These are phyloP conservation scores for Cetonia aurata DNA, from an alignment of 2,888 invertebrate species.

Conservation along the genomic window DNA sequence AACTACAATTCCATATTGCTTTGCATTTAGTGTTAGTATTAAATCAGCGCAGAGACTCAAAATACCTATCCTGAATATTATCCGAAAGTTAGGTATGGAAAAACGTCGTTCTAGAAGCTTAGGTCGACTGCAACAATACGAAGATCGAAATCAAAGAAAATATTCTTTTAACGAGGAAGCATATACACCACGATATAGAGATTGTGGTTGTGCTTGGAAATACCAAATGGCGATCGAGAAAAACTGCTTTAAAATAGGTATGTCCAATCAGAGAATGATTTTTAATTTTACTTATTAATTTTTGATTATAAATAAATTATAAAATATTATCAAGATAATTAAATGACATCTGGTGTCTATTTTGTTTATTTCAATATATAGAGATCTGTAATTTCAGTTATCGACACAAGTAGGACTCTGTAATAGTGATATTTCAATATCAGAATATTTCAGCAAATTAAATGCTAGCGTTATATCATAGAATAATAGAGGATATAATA, in stretches of 20 bases:
- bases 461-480: no score
- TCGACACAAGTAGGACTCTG: background rate
- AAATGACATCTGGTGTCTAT: no score
- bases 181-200: conserved; percentile 29
- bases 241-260: background rate
- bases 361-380: background rate
- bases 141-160: background rate
- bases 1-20: no score
- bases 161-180: background rate
- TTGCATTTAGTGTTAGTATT: no score
- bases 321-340: no score
- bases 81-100: background rate
- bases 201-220: conserved; percentile 44
- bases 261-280: no score
- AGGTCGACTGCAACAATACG: conserved; percentile 24
- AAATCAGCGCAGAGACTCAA: no score
- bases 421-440: background rate
- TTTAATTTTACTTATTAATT: no score
- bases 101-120: conserved; percentile 39
- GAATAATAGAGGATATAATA: no score
- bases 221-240: conserved; percentile 19
- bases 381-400: background rate
- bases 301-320: no score
- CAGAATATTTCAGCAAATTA: no score
- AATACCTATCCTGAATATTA: no score